Base-by-base conservation (phyloP, 2,888 invertebrate genomes). In the Phalangium opilio region DNA sequence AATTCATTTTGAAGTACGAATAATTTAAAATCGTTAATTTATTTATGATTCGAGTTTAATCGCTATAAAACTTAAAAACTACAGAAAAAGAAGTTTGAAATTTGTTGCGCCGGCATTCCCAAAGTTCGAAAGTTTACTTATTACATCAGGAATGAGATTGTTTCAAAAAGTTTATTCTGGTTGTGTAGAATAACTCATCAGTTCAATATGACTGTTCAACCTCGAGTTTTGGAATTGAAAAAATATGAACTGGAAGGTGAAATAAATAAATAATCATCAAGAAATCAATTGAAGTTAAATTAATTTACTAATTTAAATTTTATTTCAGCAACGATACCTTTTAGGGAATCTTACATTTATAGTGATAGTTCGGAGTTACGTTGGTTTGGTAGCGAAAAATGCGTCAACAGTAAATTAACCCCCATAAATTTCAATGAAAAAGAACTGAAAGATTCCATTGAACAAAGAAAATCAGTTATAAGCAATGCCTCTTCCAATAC, bases 401-500 rank as follows among this genome's bases (percentile, higher is more conserved):
- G 27, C 27, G 8, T 27, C 8, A 27, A 27, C 8, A 61, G n/a
- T 54, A 55, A 33, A 52, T 45, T 34, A 45, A 36, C 27, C 5
- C 27, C 27, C 8, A 7, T 27, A 8, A 27, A 8, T 27, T 27
- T 27, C 8, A 27, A 7, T 8, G 8, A 27, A 8, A 27, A 27
- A 27, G 27, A 27, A 7, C 27, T 27, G 8, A 32, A 40, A 44
- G 44, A 41, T 18, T 33, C n/a, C 39, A 77, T 72, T 53, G 83
- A 84, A 66, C 84, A 85, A 66, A 75, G 86, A 59, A 82, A 83
- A 63, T 87, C 86, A 47, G 81, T 91, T 27, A 87, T 91, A 63
- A 87, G 87, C 50, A 84, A 83, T 61, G 85, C 89, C 38, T 90
- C 90, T 61, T 91, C 90, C n/a, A 91, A 90, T 63, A 93, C 91